Conservation (phyloP, 2,797 vertebrate genomes). For the Pelobates cultripes region DNA sequence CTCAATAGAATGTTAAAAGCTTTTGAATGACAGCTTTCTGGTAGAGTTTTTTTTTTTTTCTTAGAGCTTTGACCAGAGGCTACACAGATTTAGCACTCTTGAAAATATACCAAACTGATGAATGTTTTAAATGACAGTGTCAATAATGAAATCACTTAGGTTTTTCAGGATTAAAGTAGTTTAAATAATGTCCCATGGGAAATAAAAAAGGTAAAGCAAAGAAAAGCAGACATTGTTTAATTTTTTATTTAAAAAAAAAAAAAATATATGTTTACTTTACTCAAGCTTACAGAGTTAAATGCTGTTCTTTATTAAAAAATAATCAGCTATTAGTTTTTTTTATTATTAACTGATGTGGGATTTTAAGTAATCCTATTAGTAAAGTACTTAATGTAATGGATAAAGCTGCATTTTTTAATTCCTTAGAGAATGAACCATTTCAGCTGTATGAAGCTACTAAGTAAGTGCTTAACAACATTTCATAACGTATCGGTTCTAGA, state of each 20-base stretch:
- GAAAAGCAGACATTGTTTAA: background rate
- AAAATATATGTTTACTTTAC: background rate
- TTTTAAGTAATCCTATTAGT: background rate
- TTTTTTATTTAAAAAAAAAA: background rate
- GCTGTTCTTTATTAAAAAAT: background rate
- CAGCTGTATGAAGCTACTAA: background rate
- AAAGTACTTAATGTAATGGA: background rate
- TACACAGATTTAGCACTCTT: background rate
- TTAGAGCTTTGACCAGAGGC: background rate
- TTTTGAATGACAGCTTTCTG: background rate
- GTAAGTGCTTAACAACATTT: background rate
- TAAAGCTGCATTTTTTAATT: background rate
- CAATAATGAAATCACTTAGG: slow-evolving; percentile 1
- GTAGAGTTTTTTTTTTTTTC: background rate
- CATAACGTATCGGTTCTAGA: background rate
- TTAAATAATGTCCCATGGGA: background rate
- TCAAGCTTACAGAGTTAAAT: background rate
- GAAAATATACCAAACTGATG: background rate
- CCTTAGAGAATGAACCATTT: background rate
- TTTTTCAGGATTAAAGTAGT: slow-evolving; percentile 26
- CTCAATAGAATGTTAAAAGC: background rate
- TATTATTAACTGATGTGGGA: background rate
- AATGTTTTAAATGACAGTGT: slow-evolving; percentile 12
- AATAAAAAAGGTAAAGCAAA: background rate
- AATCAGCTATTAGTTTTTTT: background rate